phyloP scores from a whole-genome alignment of 2,797 vertebrate species.

The Amphiprion clarkii region DNA sequence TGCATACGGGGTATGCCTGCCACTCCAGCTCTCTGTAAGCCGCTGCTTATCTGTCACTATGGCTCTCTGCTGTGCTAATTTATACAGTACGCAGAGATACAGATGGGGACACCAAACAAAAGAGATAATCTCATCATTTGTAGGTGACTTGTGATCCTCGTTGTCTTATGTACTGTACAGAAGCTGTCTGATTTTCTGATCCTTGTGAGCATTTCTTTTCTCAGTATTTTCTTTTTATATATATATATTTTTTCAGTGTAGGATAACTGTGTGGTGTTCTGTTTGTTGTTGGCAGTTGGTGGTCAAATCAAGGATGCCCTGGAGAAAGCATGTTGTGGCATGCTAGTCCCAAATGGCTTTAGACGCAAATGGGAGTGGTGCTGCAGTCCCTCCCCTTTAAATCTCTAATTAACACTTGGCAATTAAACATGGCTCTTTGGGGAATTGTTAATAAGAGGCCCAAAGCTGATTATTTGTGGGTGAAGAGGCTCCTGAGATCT shows the following conservation, averaged over 20 bases:
- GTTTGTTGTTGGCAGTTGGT: slow-evolving; percentile 55
- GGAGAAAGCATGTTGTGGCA: slow-evolving; percentile 79
- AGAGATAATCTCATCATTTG: slow-evolving; percentile 51
- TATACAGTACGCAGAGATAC: slow-evolving; percentile 33
- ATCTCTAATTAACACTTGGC: slow-evolving; percentile 86
- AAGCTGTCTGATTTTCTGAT: slow-evolving; percentile 39
- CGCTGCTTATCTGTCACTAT: slow-evolving; percentile 55
- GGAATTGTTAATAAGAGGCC: slow-evolving; percentile 76
- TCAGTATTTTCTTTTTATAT: slow-evolving; percentile 17
- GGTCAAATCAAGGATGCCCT: slow-evolving; percentile 59
- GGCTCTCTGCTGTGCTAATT: slow-evolving; percentile 43
- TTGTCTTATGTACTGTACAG: slow-evolving; percentile 29
- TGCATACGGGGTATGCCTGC: slow-evolving; percentile 53
- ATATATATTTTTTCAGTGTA: not conserved
- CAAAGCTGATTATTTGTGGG: slow-evolving; percentile 75
- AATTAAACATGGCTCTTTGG: slow-evolving; percentile 82
- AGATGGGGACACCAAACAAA: slow-evolving; percentile 49
- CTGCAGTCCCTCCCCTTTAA: slow-evolving; percentile 66
- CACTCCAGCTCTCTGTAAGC: slow-evolving; percentile 61
- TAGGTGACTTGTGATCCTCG: slow-evolving; percentile 46
- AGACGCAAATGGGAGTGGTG: slow-evolving; percentile 70
- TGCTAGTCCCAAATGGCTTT: slow-evolving; percentile 75
- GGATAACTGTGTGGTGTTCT: slow-evolving; percentile 36
- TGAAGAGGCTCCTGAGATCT: slow-evolving; percentile 62
- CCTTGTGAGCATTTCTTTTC: slow-evolving; percentile 20